Percentiles rank a stretch among this genome's conserved stretches.
phyloP scores from a whole-genome alignment of 2,797 vertebrate genomes.

The Onychomys arenicola region DNA sequence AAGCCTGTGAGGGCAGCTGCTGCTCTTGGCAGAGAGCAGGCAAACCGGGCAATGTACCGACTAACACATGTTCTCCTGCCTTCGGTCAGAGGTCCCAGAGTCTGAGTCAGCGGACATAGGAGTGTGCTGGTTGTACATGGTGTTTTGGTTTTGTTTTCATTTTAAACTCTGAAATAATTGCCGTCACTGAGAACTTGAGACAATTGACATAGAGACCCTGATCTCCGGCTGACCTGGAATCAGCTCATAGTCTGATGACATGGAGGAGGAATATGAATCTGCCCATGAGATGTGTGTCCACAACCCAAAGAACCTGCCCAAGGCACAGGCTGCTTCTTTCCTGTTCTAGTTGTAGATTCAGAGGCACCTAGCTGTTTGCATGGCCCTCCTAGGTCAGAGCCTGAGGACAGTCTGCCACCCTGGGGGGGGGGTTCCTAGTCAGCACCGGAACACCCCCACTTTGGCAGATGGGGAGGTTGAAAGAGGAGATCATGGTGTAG shows the following conservation, averaged over 20 bases:
- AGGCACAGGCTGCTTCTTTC: neutral
- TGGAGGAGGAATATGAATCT: neutral
- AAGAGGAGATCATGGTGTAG: neutral
- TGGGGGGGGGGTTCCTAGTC: neutral
- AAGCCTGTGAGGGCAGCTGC: neutral
- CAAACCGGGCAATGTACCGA: neutral
- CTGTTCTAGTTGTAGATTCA: fast-evolving
- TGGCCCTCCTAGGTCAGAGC: neutral
- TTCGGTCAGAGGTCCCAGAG: neutral
- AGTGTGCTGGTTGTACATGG: neutral
- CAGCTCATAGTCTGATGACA: fast-evolving
- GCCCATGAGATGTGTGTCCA: neutral
- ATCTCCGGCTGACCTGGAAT: fast-evolving
- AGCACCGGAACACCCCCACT: neutral
- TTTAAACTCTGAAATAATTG: neutral
- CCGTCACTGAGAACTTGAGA: neutral
- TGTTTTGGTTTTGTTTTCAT: neutral
- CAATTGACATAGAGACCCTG: neutral
- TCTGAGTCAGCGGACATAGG: neutral
- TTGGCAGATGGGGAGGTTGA: neutral
- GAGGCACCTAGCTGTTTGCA: fast-evolving
- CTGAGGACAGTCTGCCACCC: neutral
- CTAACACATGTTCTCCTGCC: fast-evolving
- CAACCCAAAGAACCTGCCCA: neutral
- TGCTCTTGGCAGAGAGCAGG: neutral